phyloP scores from a whole-genome alignment of 2,113 vertebrate genomes.

The Etheostoma cragini region DNA sequence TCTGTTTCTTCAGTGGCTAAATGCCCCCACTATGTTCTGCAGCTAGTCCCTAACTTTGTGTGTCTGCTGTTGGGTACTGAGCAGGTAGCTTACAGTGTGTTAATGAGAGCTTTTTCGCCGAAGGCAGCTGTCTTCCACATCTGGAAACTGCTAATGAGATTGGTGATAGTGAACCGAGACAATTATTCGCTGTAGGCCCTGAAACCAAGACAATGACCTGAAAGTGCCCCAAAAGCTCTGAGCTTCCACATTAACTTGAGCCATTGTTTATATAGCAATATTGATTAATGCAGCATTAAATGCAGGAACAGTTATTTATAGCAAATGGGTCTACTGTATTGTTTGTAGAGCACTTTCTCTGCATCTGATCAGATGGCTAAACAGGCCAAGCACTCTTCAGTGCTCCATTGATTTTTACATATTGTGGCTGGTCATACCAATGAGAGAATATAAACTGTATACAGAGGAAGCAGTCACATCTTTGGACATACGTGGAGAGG shows the following conservation, averaged over 20 bases:
- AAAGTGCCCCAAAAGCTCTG: neutral
- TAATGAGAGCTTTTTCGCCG: slow-evolving; percentile 1
- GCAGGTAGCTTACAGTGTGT: too few species aligned
- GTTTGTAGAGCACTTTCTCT: slow-evolving; percentile 17
- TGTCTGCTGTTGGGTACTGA: neutral
- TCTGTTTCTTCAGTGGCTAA: neutral
- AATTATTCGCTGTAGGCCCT: neutral
- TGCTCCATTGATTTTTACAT: slow-evolving; percentile 64
- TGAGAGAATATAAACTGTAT: slow-evolving; percentile 45
- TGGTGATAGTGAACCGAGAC: neutral
- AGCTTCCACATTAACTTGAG: slow-evolving; percentile 14
- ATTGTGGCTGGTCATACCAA: slow-evolving; percentile 32
- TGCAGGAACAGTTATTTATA: slow-evolving; percentile 18
- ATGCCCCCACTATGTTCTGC: too few species aligned
- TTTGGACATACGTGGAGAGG: slow-evolving; percentile 42
- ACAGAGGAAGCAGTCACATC: slow-evolving; percentile 43
- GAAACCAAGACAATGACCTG: neutral
- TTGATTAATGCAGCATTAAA: slow-evolving; percentile 25
- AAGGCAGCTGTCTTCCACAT: neutral
- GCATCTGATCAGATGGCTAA: slow-evolving; percentile 25
- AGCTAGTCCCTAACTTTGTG: neutral
- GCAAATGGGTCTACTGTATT: slow-evolving; percentile 10
- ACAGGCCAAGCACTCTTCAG: neutral
- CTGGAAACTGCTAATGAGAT: neutral
- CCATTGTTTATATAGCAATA: neutral